Evolutionary conservation across 1,140 invertebrate species (phyloP).

Genomic region (Zaprionus vittiger): DNA sequence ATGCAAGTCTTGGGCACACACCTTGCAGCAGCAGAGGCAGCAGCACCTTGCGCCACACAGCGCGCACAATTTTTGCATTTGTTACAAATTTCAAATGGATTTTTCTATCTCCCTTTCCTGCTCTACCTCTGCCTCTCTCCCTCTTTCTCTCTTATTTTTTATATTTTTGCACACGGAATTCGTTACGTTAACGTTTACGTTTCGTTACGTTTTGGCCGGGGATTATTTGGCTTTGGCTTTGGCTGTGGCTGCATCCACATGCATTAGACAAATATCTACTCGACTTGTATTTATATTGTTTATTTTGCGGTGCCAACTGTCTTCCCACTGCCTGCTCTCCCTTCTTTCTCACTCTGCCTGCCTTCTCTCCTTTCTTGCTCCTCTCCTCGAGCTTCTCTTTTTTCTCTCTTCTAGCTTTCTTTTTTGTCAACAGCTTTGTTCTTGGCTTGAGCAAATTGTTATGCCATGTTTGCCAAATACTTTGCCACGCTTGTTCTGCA

Average conservation of each 20-base stretch:
- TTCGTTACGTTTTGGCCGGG: slow-evolving; percentile 41
- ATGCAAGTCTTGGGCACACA: slow-evolving; percentile 52
- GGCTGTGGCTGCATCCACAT: slow-evolving; percentile 29
- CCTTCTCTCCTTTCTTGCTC: neutral
- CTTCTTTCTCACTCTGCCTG: neutral
- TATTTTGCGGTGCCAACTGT: slow-evolving; percentile 55
- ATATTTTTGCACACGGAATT: slow-evolving; percentile 14
- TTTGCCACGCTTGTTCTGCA: slow-evolving; percentile 70
- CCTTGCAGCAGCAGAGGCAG: slow-evolving; percentile 30
- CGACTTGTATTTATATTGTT: slow-evolving; percentile 67
- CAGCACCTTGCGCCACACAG: slow-evolving; percentile 6
- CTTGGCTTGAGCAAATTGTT: slow-evolving; percentile 68
- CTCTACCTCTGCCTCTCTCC: neutral
- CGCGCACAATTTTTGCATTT: slow-evolving; percentile 52
- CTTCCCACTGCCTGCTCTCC: neutral
- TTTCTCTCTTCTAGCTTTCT: too few relatives aligned
- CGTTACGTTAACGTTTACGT: slow-evolving; percentile 44
- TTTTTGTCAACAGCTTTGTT: slow-evolving; percentile 68
- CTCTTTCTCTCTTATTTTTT: slow-evolving; percentile 8
- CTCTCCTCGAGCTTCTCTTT: neutral
- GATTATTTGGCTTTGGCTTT: slow-evolving; percentile 69
- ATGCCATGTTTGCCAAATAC: slow-evolving; percentile 78
- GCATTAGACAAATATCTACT: slow-evolving; percentile 64
- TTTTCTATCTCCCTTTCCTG: slow-evolving; percentile 47
- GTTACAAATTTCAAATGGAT: slow-evolving; percentile 69